Evolutionary conservation across 2,113 vertebrate genomes (phyloP).

Genomic region (Bucco capensis): DNA sequence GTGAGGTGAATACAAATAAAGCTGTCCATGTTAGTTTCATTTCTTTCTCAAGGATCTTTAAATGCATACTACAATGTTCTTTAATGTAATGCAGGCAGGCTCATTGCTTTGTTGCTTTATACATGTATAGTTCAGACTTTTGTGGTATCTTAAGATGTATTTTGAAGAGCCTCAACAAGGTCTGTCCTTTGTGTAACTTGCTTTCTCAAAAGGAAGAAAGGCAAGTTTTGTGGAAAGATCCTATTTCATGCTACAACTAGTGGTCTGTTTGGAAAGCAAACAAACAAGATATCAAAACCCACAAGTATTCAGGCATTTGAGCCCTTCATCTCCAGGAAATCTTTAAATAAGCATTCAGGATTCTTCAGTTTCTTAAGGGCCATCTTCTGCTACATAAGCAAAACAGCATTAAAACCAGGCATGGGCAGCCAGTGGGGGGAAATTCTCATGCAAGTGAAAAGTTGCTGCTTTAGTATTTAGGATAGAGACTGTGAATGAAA

Average conservation of each 20-base stretch:
- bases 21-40: background rate
- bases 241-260: background rate
- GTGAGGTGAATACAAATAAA: slow-evolving; percentile 10
- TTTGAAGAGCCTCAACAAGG: background rate
- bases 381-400: background rate
- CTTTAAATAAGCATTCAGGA: background rate
- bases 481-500: background rate
- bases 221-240: background rate
- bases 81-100: background rate
- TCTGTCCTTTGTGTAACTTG: background rate
- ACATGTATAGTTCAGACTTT: background rate
- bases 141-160: background rate
- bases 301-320: background rate
- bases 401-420: background rate
- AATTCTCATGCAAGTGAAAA: background rate
- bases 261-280: background rate
- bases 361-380: background rate
- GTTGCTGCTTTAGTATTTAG: background rate
- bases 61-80: background rate
- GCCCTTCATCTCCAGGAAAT: background rate
- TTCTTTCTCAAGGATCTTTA: background rate
- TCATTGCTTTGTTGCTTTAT: background rate
- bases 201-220: background rate
- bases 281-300: background rate
- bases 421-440: background rate